Evolutionary conservation across 1,140 invertebrate genomes (phyloP).

Genomic region (Heliconius hermathena): DNA sequence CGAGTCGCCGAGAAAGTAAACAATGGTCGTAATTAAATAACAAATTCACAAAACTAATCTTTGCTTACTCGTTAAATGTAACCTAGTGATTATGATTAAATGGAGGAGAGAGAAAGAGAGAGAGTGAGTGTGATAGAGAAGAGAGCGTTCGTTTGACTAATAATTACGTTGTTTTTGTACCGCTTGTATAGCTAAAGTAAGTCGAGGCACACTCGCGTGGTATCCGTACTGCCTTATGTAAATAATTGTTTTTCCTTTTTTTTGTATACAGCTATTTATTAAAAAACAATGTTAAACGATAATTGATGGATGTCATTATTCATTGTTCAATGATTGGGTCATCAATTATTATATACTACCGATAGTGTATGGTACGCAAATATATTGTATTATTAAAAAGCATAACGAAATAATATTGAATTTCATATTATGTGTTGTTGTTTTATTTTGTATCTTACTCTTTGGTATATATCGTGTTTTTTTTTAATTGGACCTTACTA

Average conservation of each 20-base stretch:
- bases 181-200: conserved; percentile 80
- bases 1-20: conserved; percentile 16
- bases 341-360: conserved; percentile 78
- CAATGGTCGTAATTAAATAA: conserved; percentile 56
- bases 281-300: conserved; percentile 78
- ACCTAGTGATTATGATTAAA: conserved; percentile 76
- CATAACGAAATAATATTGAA: conserved; percentile 82
- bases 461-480: not conserved
- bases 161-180: conserved; percentile 53
- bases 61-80: conserved; percentile 76
- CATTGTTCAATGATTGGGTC: conserved; percentile 80
- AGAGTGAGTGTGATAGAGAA: not conserved
- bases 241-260: conserved; percentile 76
- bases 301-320: conserved; percentile 79
- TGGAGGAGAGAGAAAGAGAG: conserved; percentile 44
- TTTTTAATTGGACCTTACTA: no score
- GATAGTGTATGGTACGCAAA: conserved; percentile 79
- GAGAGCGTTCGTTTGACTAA: conserved; percentile 1
- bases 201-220: conserved; percentile 76
- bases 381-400: conserved; percentile 81
- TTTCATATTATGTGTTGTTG: conserved; percentile 72
- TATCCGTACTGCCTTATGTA: conserved; percentile 81
- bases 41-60: conserved; percentile 79
- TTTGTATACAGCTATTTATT: conserved; percentile 82
- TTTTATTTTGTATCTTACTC: conserved; percentile 59